These are phyloP conservation scores for Setipinna tenuifilis DNA, from an alignment of 2,797 vertebrate species.

Conservation along the genomic window DNA sequence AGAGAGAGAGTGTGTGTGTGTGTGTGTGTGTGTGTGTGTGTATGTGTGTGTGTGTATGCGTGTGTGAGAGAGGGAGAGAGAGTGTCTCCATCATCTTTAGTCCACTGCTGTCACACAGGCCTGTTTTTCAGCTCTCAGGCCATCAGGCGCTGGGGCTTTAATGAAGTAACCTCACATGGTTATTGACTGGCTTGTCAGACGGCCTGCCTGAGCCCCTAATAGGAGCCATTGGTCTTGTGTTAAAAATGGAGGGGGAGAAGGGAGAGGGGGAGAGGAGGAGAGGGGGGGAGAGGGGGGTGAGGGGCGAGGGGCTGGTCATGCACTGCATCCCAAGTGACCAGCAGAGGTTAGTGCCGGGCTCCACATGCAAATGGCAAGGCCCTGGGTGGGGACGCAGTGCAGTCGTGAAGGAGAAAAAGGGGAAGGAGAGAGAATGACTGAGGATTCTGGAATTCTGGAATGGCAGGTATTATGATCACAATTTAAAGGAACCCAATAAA, in stretches of 20 bases:
- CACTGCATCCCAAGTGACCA: constrained; percentile 87
- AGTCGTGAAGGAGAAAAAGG: constrained; percentile 3
- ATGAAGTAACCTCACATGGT: constrained; percentile 99
- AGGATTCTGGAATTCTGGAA: neutral
- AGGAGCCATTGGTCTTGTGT: constrained; percentile 94
- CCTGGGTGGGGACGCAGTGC: neutral
- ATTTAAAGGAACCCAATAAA: neutral
- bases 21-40: neutral
- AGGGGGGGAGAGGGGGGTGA: no score
- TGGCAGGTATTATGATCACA: neutral
- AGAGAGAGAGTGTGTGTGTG: constrained; percentile 29
- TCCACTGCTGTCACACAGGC: constrained; percentile 87
- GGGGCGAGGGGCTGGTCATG: constrained; percentile 73
- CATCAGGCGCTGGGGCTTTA: constrained; percentile 94
- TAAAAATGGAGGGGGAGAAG: constrained; percentile 85
- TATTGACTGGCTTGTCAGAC: constrained; percentile 99
- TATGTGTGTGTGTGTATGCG: neutral
- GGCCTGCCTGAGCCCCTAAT: constrained; percentile 96
- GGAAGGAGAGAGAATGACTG: neutral
- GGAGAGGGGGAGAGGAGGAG: constrained; percentile 64
- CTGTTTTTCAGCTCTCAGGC: constrained; percentile 89
- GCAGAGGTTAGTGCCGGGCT: constrained; percentile 85
- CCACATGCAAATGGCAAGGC: constrained; percentile 84
- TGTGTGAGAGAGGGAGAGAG: constrained; percentile 37
- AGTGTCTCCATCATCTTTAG: constrained; percentile 89